Percentiles rank a stretch among this genome's conserved stretches.
Conservation (phyloP, 2,888 invertebrate genomes). For the Drosophila rubida region DNA sequence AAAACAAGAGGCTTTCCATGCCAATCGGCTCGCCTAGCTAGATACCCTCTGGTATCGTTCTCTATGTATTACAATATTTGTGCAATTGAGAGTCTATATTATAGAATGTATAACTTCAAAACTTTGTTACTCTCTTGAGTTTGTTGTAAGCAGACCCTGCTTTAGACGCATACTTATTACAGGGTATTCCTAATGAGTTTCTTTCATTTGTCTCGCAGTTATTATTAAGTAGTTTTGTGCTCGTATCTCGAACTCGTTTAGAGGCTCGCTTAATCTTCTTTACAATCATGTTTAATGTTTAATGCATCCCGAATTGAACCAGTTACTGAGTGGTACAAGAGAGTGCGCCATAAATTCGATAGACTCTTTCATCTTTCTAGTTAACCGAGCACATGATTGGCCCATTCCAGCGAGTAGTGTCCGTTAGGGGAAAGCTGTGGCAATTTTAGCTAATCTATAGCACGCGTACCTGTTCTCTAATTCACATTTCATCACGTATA, state of each 20-base stretch:
- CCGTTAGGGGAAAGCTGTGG: constrained; percentile 38
- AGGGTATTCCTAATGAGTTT: constrained; percentile 49
- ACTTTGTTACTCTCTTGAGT: not conserved
- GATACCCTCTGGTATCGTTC: constrained; percentile 4
- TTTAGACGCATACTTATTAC: not conserved
- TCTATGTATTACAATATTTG: not conserved
- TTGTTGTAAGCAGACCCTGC: not conserved
- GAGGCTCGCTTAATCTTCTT: constrained; percentile 53
- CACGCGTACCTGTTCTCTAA: constrained; percentile 17
- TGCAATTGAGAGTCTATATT: not conserved
- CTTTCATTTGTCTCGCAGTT: constrained; percentile 28
- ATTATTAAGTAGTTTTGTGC: constrained; percentile 28
- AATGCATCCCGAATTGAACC: constrained; percentile 35
- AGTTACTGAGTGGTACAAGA: constrained; percentile 31
- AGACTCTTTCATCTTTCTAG: constrained; percentile 23
- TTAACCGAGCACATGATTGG: not conserved
- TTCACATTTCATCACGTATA: constrained; percentile 34
- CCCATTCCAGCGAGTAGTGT: not conserved
- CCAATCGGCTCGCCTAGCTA: not conserved
- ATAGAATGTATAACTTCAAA: no score
- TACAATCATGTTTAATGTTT: constrained; percentile 29
- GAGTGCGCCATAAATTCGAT: constrained; percentile 27
- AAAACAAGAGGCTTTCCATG: constrained; percentile 3
- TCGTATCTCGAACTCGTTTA: constrained; percentile 23
- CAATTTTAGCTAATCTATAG: constrained; percentile 31